These are phyloP conservation scores for Zosterops lateralis DNA, from an alignment of 2,113 vertebrate species.

Conservation along the genomic window DNA sequence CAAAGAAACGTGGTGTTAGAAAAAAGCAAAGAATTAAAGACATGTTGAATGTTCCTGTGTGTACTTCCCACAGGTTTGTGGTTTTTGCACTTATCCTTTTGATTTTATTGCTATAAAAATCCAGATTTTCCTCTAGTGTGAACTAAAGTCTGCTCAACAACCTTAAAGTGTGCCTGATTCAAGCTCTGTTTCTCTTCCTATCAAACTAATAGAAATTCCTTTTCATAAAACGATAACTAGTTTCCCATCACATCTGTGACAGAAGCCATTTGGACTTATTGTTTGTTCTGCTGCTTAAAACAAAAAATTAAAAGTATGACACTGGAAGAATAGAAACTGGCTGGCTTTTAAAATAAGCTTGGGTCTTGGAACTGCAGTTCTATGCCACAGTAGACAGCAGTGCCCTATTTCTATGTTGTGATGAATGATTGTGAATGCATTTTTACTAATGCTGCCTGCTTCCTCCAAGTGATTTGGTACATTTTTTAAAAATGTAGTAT, in stretches of 20 bases:
- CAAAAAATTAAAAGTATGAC: neutral
- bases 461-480: neutral
- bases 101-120: neutral
- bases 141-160: neutral
- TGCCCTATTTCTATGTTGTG: neutral
- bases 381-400: neutral
- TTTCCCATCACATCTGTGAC: neutral
- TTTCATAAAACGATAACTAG: neutral
- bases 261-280: neutral
- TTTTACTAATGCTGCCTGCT: neutral
- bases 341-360: neutral
- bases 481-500: neutral
- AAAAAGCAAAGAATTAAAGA: constrained; percentile 94
- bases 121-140: neutral
- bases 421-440: neutral
- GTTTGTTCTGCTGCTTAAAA: neutral
- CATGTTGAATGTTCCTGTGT: constrained; percentile 78
- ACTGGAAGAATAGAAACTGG: neutral
- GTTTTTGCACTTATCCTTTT: neutral
- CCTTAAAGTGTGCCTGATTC: neutral
- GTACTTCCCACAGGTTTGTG: constrained; percentile 82
- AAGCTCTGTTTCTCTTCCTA: neutral
- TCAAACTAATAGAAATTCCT: neutral
- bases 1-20: constrained; percentile 81
- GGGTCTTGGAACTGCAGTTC: neutral